Percentiles rank a stretch among this genome's conserved stretches.
These are phyloP conservation scores for Trididemnum clinides DNA, from an alignment of 23 tunicate species.

Conservation along the genomic window DNA sequence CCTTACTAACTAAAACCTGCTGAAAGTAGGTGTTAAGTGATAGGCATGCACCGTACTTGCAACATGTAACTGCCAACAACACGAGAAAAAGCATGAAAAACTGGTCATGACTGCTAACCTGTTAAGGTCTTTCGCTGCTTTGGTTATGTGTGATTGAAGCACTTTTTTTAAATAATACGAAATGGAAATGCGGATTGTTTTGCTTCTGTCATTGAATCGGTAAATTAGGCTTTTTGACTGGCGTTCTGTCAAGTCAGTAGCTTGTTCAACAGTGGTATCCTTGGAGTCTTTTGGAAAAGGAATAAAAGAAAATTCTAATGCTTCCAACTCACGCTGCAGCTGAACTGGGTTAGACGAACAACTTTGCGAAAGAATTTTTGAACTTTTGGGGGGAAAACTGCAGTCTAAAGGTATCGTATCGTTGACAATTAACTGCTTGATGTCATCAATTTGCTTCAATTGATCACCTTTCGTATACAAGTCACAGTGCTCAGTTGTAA, in stretches of 20 bases:
- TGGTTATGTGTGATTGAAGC: not conserved
- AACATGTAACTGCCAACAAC: no score
- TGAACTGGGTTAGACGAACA: not conserved
- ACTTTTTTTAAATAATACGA: not conserved
- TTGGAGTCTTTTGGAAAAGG: not conserved
- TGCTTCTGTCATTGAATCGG: not conserved
- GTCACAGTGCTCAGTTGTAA: constrained; percentile 1
- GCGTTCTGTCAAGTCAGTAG: not conserved
- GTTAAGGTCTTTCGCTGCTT: constrained; percentile 8
- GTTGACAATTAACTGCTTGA: not conserved
- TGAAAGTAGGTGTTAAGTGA: no score
- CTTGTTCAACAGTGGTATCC: not conserved
- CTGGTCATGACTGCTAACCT: constrained; percentile 18
- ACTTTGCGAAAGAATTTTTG: not conserved
- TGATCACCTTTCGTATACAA: not conserved
- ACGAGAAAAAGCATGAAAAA: not conserved
- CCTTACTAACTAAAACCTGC: not conserved
- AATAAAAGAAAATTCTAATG: not conserved
- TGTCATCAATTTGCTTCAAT: not conserved
- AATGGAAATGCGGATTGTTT: not conserved
- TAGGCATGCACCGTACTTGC: no score
- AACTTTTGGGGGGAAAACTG: not conserved
- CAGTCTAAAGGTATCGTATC: not conserved
- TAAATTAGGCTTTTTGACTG: not conserved
- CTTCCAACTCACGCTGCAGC: constrained; percentile 4